These are phyloP conservation scores for Uropetala carovei DNA, from an alignment of 2,888 invertebrate genomes.

Conservation along the genomic window DNA sequence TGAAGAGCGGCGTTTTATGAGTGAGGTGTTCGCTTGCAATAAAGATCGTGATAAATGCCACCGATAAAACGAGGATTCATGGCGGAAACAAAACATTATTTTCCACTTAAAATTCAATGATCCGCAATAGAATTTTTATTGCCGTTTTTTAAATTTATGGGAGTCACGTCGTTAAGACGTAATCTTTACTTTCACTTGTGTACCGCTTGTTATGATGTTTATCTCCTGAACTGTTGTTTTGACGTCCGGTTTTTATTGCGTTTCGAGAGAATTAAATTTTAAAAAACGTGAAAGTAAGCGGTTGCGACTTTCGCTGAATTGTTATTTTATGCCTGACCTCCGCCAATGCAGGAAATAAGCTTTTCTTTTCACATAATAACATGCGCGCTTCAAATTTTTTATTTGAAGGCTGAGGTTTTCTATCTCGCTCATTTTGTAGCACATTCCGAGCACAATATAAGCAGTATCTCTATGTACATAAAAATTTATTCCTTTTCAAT, in stretches of 20 bases:
- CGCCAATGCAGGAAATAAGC: too few species aligned
- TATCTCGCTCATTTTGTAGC: too few species aligned
- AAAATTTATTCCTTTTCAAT: too few species aligned
- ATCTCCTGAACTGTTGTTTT: neutral
- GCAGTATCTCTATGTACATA: too few species aligned
- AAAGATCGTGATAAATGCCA: constrained; percentile 55
- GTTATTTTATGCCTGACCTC: neutral
- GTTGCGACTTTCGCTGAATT: neutral
- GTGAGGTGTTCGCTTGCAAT: constrained; percentile 55
- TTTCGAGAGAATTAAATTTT: neutral
- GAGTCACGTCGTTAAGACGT: neutral
- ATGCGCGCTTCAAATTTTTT: too few species aligned
- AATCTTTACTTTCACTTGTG: constrained; percentile 58
- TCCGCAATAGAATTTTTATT: constrained; percentile 54
- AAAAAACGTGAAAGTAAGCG: neutral
- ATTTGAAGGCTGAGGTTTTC: too few species aligned
- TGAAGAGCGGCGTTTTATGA: constrained; percentile 58
- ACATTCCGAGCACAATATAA: too few species aligned
- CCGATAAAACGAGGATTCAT: constrained; percentile 59
- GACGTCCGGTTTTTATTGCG: neutral
- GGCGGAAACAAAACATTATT: constrained; percentile 60
- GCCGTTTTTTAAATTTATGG: constrained; percentile 58
- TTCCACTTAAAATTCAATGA: constrained; percentile 58
- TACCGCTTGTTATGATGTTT: neutral
- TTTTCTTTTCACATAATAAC: too few species aligned